phyloP scores from a whole-genome alignment of 2,797 vertebrate species.

The Distichodus sexfasciatus region DNA sequence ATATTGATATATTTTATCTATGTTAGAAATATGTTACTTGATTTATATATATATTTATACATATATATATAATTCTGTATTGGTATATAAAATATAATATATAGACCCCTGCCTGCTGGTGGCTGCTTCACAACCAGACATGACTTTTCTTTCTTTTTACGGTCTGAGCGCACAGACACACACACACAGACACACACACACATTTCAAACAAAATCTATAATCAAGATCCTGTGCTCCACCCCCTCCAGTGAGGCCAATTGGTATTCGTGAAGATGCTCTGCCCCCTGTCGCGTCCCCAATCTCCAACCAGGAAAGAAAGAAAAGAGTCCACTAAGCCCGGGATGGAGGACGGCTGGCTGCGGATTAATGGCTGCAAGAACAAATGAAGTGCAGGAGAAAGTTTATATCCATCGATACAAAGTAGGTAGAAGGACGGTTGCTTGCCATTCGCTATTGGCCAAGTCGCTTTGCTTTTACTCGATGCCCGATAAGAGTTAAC shows the following conservation, averaged over 20 bases:
- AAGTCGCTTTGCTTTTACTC: slow-evolving; percentile 59
- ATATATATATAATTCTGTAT: no score
- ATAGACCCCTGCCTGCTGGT: slow-evolving; percentile 8
- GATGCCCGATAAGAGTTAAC: slow-evolving; percentile 53
- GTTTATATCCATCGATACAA: slow-evolving; percentile 75
- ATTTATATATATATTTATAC: no score
- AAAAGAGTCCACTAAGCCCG: slow-evolving; percentile 73
- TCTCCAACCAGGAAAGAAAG: slow-evolving; percentile 77
- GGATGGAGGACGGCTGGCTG: slow-evolving; percentile 72
- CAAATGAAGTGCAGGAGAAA: slow-evolving; percentile 76
- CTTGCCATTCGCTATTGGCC: slow-evolving; percentile 58
- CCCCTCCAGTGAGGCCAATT: slow-evolving; percentile 76
- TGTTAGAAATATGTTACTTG: no score
- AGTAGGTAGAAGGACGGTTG: slow-evolving; percentile 64
- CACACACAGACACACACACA: slow-evolving; percentile 31
- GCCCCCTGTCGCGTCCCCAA: slow-evolving; percentile 76
- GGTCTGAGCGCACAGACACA: neutral
- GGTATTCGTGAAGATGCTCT: slow-evolving; percentile 76
- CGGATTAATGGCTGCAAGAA: slow-evolving; percentile 79
- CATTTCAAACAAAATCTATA: slow-evolving; percentile 78
- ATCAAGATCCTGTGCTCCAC: slow-evolving; percentile 74
- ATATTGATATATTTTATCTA: no score
- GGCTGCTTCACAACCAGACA: slow-evolving; percentile 19
- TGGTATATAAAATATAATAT: no score
- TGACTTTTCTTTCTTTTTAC: slow-evolving; percentile 21